A percentile compares a stretch with the other conserved stretches of the same genome.
Conservation (phyloP, 2,888 invertebrate species). For the Yponomeuta malinellus region DNA sequence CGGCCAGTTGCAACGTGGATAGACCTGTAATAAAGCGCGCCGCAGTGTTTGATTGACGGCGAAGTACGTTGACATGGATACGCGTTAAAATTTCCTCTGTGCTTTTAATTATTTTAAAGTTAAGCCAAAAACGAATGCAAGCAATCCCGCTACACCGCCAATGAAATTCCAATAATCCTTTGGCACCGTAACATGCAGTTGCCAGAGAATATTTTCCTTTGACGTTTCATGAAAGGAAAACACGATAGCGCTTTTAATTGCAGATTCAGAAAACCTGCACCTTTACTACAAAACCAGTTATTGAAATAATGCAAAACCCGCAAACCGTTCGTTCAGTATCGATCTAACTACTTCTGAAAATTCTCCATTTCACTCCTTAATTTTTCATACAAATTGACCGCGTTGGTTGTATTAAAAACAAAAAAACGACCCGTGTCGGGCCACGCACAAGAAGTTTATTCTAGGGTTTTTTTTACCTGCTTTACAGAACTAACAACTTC, state of each 20-base stretch:
- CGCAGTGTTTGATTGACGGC: not conserved
- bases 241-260: not conserved
- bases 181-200: slow-evolving; percentile 36
- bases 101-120: slow-evolving; percentile 5
- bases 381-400: no score
- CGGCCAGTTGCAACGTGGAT: no score
- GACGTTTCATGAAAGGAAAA: not conserved
- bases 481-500: no score
- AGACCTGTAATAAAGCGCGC: not conserved
- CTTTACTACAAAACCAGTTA: no score
- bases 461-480: no score
- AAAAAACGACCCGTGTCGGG: no score
- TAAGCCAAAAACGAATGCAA: not conserved
- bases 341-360: no score
- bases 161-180: slow-evolving; percentile 45
- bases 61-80: not conserved
- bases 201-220: slow-evolving; percentile 24
- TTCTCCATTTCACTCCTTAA: no score
- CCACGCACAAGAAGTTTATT: no score
- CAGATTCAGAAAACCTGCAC: not conserved
- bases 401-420: no score
- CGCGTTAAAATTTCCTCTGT: not conserved
- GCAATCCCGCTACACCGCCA: slow-evolving; percentile 19
- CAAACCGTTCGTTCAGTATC: no score
- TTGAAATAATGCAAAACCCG: no score